phyloP scores from a whole-genome alignment of 2,888 invertebrate genomes.

The Hecatera dysodea region DNA sequence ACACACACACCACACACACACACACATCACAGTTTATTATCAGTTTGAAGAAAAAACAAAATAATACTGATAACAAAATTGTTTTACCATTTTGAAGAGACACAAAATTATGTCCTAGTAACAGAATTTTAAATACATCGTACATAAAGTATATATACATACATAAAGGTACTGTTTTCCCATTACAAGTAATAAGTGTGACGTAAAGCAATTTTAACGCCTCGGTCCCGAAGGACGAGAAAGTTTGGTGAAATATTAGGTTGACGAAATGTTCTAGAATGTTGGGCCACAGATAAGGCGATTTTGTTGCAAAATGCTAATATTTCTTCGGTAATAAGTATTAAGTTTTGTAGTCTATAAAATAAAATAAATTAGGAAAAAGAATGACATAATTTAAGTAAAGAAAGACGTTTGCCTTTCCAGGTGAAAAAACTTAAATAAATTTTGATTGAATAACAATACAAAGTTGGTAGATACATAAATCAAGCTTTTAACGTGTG shows the following conservation, averaged over 20 bases:
- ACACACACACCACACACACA: no score
- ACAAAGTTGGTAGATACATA: background rate
- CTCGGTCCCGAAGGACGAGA: background rate
- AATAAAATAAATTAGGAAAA: background rate
- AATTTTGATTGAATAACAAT: background rate
- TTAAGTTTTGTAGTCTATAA: background rate
- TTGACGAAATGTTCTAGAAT: constrained; percentile 14
- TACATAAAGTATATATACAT: background rate
- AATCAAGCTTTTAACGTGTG: no score
- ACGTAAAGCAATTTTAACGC: constrained; percentile 33
- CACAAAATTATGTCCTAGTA: no score
- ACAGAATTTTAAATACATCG: constrained; percentile 13
- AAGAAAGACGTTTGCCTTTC: background rate
- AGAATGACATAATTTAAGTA: background rate
- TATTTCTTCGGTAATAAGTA: background rate
- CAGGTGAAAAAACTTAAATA: background rate
- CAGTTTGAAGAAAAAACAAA: no score
- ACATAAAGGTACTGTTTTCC: constrained; percentile 8
- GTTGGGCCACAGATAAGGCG: constrained; percentile 1
- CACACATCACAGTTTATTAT: no score
- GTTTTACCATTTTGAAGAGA: no score
- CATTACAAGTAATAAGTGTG: constrained; percentile 27
- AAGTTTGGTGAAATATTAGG: constrained; percentile 33
- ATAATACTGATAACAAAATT: no score
- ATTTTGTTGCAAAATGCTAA: background rate